Base-by-base conservation (phyloP, 2,888 invertebrate genomes). In the Cephus spinipes region DNA sequence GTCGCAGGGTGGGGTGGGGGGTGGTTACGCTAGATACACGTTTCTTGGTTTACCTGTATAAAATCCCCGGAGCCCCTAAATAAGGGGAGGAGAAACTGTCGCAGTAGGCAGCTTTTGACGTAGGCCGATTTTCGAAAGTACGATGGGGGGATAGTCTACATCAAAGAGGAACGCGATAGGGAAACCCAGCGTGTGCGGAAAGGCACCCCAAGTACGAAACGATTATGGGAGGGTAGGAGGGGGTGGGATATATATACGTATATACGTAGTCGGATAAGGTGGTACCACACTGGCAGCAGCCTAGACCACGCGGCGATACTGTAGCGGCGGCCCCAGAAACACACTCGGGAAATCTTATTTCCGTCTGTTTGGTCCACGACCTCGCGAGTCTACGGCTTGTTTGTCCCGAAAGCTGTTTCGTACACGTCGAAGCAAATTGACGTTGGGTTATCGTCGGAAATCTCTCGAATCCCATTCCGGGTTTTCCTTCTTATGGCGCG, bases 381-480 rank as follows among this genome's bases (percentile, higher is more conserved):
- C 12, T 71, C 71, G 71, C 71, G 32, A 71, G 71, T 71, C 33
- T 71, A 31, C 33, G 71, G 71, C 71, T 71, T 71, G 71, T 71
- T 71, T 71, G 71, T 71, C 71, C 71, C 71, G 32, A 71, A 71
- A 71, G 71, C 71, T 33, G 71, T 71, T 71, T 71, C 71, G 55
- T 55, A 71, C 31, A 71, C 71, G 71, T 71, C 71, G 71, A 71
- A 71, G 71, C 71, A 71, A 71, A 71, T 71, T 71, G 71, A 71
- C 71, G 15, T 71, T 33, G 71, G 71, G 71, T 71, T 33, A 71
- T 71, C 71, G 71, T 33, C 31, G 71, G 31, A 71, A 71, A 71
- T 71, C 71, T 71, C 71, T 71, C 71, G 71, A 33, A 71, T 71
- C 71, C 71, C 71, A 71, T 71, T 71, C 33, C 71, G 4, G 32